Evolutionary conservation across 1,140 invertebrate species (phyloP).

Genomic region (Ips nitidus): DNA sequence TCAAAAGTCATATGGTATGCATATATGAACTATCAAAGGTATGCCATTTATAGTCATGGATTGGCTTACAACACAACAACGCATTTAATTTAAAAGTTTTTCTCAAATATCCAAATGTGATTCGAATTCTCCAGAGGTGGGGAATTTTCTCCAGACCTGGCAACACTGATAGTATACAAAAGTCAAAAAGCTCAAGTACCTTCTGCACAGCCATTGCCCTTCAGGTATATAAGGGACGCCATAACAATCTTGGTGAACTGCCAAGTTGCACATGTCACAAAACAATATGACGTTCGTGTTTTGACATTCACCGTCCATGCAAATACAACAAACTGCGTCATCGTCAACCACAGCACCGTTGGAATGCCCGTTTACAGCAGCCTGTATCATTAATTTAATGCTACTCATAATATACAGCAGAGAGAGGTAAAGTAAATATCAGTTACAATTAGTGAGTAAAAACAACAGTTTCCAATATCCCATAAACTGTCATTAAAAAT

Average conservation of each 20-base stretch:
- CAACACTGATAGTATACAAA: no score
- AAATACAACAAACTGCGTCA: slow-evolving; percentile 97
- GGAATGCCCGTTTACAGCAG: slow-evolving; percentile 61
- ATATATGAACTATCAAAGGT: no score
- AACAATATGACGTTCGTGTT: slow-evolving; percentile 94
- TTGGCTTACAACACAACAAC: no score
- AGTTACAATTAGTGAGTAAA: background rate
- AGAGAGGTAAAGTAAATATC: slow-evolving; percentile 3
- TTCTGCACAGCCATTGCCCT: slow-evolving; percentile 95
- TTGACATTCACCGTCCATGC: slow-evolving; percentile 93
- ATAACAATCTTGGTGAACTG: slow-evolving; percentile 99
- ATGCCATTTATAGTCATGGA: no score
- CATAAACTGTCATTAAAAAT: no score
- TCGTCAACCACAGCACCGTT: slow-evolving; percentile 80
- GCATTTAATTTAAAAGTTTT: no score
- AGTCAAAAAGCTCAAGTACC: slow-evolving; percentile 40
- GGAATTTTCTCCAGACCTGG: no score
- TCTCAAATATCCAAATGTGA: no score
- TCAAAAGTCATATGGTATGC: no score
- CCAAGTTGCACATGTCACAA: slow-evolving; percentile 99
- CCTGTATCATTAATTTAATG: slow-evolving; percentile 25
- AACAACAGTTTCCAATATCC: background rate
- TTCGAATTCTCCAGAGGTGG: no score
- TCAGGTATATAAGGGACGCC: slow-evolving; percentile 99
- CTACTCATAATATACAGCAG: background rate